A percentile compares a stretch with the other conserved stretches of the same genome.
These are phyloP conservation scores for Andrena marginata DNA, from an alignment of 2,888 invertebrate genomes.

Conservation along the genomic window DNA sequence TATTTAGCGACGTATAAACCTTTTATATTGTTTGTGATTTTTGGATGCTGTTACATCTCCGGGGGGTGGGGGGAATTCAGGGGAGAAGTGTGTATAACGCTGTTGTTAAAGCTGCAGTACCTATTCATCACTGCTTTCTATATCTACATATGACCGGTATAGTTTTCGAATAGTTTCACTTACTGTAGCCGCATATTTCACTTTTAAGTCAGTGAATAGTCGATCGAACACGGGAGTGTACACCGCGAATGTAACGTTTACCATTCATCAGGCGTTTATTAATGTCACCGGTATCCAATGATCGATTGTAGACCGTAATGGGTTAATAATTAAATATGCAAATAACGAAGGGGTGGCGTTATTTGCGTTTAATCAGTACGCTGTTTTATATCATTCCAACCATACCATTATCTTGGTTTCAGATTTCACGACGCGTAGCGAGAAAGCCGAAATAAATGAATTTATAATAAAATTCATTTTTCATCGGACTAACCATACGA, in stretches of 20 bases:
- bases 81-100: no score
- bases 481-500: no score
- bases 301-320: background rate
- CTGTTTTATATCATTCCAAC: background rate
- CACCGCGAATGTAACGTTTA: conserved; percentile 1
- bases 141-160: no score
- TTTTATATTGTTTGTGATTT: conserved; percentile 13
- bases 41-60: background rate
- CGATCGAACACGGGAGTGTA: background rate
- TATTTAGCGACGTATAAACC: conserved; percentile 3
- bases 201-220: conserved; percentile 10
- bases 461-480: no score
- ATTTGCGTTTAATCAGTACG: background rate
- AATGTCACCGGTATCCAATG: background rate
- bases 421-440: no score
- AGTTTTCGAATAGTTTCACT: no score
- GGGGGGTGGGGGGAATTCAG: no score
- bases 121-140: no score
- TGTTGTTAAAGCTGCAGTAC: no score
- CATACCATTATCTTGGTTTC: no score
- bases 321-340: conserved; percentile 22
- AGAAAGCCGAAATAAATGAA: no score
- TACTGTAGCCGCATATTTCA: background rate
- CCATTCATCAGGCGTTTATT: conserved; percentile 2
- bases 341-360: conserved; percentile 1